phyloP scores from a whole-genome alignment of 1,140 invertebrate species.

The Trichomalopsis sarcophagae region DNA sequence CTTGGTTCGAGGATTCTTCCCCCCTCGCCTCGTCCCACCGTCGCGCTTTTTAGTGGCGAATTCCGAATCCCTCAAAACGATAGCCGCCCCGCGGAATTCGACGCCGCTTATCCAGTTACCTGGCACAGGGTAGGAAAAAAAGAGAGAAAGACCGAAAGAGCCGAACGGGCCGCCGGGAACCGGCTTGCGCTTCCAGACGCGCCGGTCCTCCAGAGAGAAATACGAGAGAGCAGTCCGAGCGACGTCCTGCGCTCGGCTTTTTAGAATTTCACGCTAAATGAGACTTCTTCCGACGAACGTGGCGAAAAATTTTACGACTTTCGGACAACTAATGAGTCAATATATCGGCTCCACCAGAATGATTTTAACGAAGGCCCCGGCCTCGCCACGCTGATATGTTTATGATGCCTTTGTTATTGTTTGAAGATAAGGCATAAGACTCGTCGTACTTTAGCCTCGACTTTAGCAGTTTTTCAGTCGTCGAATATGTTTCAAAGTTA shows the following conservation, averaged over 20 bases:
- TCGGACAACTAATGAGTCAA: not conserved
- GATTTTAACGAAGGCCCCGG: not conserved
- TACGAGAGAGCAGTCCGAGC: no score
- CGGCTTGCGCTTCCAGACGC: not conserved
- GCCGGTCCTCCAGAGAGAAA: not conserved
- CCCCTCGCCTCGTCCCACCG: not conserved
- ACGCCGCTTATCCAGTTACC: conserved; percentile 29
- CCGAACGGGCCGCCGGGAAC: not conserved
- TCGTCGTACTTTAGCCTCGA: no score
- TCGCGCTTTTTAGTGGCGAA: conserved; percentile 60
- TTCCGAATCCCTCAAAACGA: conserved; percentile 57
- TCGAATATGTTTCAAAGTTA: no score
- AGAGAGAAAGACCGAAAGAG: not conserved
- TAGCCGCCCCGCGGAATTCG: conserved; percentile 25
- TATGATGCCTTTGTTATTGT: not conserved
- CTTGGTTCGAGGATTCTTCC: no score
- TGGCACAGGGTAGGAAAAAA: conserved; percentile 7
- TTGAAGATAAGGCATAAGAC: not conserved
- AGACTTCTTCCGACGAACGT: not conserved
- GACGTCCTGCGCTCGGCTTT: not conserved
- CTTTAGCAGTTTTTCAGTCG: no score
- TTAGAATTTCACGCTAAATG: conserved; percentile 30
- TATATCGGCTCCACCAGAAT: not conserved
- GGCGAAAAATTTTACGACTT: conserved; percentile 10
- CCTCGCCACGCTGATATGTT: no score